phyloP scores from a whole-genome alignment of 2,113 vertebrate genomes.

The Oncorhynchus nerka region DNA sequence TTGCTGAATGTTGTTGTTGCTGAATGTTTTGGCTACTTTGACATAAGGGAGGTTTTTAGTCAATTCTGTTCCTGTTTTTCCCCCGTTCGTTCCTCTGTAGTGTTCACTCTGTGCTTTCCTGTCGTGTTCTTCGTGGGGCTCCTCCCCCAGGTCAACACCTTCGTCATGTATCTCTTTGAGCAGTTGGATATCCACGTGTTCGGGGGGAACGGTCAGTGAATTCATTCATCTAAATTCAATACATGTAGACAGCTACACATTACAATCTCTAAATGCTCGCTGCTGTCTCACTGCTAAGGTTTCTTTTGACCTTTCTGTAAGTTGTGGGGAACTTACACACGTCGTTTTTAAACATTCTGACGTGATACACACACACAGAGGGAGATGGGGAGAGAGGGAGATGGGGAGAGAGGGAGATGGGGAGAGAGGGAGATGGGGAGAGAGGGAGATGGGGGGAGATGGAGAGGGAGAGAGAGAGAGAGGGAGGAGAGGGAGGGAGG shows the following conservation, averaged over 20 bases:
- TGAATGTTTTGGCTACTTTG: no score
- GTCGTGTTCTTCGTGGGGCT: constrained; percentile 96
- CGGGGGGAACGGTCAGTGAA: constrained; percentile 91
- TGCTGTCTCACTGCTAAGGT: neutral
- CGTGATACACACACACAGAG: no score
- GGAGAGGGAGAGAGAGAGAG: no score
- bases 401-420: fast-evolving
- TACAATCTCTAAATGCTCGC: neutral
- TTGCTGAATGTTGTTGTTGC: no score
- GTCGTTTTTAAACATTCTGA: no score
- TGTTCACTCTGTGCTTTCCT: constrained; percentile 96
- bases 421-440: fast-evolving
- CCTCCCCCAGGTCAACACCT: constrained; percentile 98
- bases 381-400: no score
- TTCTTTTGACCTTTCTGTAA: neutral
- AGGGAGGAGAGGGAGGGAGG: no score
- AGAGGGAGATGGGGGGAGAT: no score
- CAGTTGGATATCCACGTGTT: constrained; percentile 98
- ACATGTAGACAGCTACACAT: neutral
- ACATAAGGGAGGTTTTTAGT: no score
- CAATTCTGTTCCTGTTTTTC: neutral
- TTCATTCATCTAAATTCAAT: no score
- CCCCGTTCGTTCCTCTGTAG: constrained; percentile 56
- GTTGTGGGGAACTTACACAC: no score
- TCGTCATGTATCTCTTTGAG: constrained; percentile 98